Evolutionary conservation across 2,888 invertebrate genomes (phyloP), one percentile per base, ranked within the genome.

Genomic region (Dendrolimus pini): DNA sequence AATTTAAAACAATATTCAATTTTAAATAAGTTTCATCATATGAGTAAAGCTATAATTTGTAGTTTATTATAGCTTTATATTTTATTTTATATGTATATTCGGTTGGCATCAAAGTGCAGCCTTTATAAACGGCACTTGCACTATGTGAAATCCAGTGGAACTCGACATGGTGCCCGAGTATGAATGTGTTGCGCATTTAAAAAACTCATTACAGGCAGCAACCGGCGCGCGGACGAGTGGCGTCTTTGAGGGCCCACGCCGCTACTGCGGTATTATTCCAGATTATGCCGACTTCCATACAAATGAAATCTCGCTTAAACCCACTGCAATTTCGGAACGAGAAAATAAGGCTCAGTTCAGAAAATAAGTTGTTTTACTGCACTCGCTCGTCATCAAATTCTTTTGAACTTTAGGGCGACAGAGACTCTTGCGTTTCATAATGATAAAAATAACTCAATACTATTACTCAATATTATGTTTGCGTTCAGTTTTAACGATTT

Each of bases 281-380:
- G 89, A 89, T 89, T 90, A 90, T 89, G 77, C 83, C 82, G 77
- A 85, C 83, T 86, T 81, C 85, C 78, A 89, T 89, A 89, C 89
- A 89, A 90, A 89, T 88, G 89, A 90, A 89, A 89, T 88, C 89
- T 88, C 88, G 83, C 88, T 89, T 89, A 89, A 89, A 87, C 80
- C 82, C 85, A 85, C 84, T 88, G 89, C 89, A 89, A 85, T 89
- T 89, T 89, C 77, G 86, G 83, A 85, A 86, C 81, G 84, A 84
- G 84, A 76, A 88, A 88, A 89, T 87, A 87, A 86, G 85, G 83
- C 83, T 85, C 79, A 82, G 79, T n/a, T n/a, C n/a, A n/a, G n/a
- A n/a, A n/a, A n/a, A n/a, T n/a, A 85, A 83, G 80, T 84, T 84
- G 80, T 84, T 85, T 85, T 82, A 85, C 79, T 85, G 82, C 82